Conservation (phyloP, 2,113 vertebrate genomes). For the Mus musculus region GRCm39 chr15:57267001-57267500, state of each 20-base stretch:
- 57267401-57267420: not conserved
- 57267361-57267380: not conserved
- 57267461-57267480: not conserved
- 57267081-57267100: not conserved
- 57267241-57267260: not conserved
- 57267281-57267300: not conserved
- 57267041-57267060: not conserved
- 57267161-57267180: not conserved
- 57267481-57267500: not conserved
- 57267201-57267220: not conserved
- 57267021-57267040: not conserved
- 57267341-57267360: not conserved
- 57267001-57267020: not conserved
- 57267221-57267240: not conserved
- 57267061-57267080: not conserved
- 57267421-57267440: not conserved
- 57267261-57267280: not conserved
- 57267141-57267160: not conserved
- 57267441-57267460: not conserved
- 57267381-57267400: not conserved
- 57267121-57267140: not conserved
- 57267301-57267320: not conserved
- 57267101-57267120: not conserved
- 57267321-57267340: not conserved
- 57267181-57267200: not conserved